phyloP scores from a whole-genome alignment of 2,113 vertebrate genomes.

The Rattus norvegicus region GRCr8 NC_086033.1:99368001-99368500 shows the following conservation, averaged over 20 bases:
- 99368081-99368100: background rate
- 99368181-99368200: background rate
- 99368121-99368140: background rate
- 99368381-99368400: background rate
- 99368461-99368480: background rate
- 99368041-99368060: background rate
- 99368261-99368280: background rate
- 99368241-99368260: background rate
- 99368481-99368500: background rate
- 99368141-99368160: background rate
- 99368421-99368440: background rate
- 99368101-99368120: background rate
- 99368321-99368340: slow-evolving; percentile 1
- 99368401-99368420: background rate
- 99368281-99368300: background rate
- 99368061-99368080: too few species aligned
- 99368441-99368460: background rate
- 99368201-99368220: background rate
- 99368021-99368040: too few species aligned
- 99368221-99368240: background rate
- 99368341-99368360: background rate
- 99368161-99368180: background rate
- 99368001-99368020: background rate
- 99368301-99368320: slow-evolving; percentile 27
- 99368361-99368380: background rate